Evolutionary conservation across 2,888 invertebrate species (phyloP).

Genomic region (Sesia apiformis): DNA sequence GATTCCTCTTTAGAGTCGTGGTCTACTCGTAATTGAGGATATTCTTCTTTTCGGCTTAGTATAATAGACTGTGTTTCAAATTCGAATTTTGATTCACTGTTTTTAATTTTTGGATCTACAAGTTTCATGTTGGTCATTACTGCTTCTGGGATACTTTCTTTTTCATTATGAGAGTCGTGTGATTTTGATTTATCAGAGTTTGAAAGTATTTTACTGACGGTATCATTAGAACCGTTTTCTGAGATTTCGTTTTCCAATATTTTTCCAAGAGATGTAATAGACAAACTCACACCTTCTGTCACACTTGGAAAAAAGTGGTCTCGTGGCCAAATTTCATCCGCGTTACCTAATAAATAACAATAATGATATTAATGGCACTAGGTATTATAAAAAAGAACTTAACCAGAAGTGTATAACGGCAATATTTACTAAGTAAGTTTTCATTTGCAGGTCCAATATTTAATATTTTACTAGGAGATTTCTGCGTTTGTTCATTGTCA

Average conservation of each 20-base stretch:
- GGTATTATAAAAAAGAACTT: not conserved
- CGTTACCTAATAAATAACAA: conserved; percentile 26
- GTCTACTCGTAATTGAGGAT: too few species aligned
- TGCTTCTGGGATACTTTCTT: too few species aligned
- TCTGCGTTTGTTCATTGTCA: too few species aligned
- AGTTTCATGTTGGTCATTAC: too few species aligned
- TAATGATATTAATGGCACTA: not conserved
- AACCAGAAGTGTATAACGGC: not conserved
- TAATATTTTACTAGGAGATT: not conserved
- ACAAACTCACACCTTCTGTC: conserved; percentile 42
- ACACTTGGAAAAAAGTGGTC: conserved; percentile 20
- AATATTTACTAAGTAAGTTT: conserved; percentile 40
- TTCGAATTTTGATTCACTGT: too few species aligned
- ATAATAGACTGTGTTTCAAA: too few species aligned
- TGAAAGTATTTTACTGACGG: too few species aligned
- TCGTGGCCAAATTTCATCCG: conserved; percentile 53
- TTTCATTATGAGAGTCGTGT: conserved; percentile 3
- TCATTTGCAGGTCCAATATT: conserved; percentile 31
- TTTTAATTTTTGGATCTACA: too few species aligned
- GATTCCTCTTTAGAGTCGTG: too few species aligned
- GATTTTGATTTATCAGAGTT: not conserved
- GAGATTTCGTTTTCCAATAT: conserved; percentile 15
- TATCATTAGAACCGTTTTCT: not conserved
- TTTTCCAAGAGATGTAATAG: conserved; percentile 45
- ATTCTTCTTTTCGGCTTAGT: too few species aligned